Percentiles rank a stretch among this genome's conserved stretches.
Conservation (phyloP, 2,113 vertebrate genomes). For the Tupaia tana region DNA sequence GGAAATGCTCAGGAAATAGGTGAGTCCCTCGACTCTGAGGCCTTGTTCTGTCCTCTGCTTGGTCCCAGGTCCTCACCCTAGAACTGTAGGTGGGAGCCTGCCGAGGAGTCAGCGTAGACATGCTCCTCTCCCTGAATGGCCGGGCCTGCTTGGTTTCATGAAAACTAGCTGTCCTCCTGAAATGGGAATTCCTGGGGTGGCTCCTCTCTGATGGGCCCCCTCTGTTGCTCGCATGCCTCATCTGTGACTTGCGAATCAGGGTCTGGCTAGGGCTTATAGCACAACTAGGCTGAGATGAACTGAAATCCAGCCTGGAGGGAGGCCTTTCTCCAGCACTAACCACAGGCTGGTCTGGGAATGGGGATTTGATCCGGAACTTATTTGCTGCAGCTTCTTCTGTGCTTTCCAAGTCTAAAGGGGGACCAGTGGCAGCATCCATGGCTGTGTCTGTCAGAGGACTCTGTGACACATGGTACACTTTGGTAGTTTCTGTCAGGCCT, state of each 20-base stretch:
- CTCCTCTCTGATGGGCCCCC: slow-evolving; percentile 89
- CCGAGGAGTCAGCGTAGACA: slow-evolving; percentile 89
- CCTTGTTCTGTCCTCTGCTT: slow-evolving; percentile 83
- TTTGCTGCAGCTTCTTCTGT: slow-evolving; percentile 83
- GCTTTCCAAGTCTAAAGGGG: slow-evolving; percentile 82
- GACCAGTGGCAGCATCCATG: slow-evolving; percentile 85
- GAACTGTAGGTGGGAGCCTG: slow-evolving; percentile 88
- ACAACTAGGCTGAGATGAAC: slow-evolving; percentile 64
- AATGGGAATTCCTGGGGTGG: slow-evolving; percentile 88
- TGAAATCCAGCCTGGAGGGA: slow-evolving; percentile 86
- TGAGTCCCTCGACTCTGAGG: slow-evolving; percentile 78
- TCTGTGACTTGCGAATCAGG: slow-evolving; percentile 83
- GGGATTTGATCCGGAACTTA: slow-evolving; percentile 89
- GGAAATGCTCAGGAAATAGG: slow-evolving; percentile 70
- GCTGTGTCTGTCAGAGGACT: slow-evolving; percentile 93
- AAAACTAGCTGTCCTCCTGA: slow-evolving; percentile 95
- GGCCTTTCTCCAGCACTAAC: slow-evolving; percentile 79
- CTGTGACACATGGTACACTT: slow-evolving; percentile 96
- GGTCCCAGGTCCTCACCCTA: slow-evolving; percentile 88
- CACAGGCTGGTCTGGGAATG: slow-evolving; percentile 86
- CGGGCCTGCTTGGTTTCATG: slow-evolving; percentile 91
- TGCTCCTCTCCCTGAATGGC: slow-evolving; percentile 94
- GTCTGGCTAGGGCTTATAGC: slow-evolving; percentile 84
- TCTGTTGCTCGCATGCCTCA: slow-evolving; percentile 89
- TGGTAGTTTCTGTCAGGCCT: slow-evolving; percentile 94